Percentiles rank a stretch among this genome's conserved stretches.
Conservation (phyloP, 2,888 invertebrate species). For the Deilephila porcellus region DNA sequence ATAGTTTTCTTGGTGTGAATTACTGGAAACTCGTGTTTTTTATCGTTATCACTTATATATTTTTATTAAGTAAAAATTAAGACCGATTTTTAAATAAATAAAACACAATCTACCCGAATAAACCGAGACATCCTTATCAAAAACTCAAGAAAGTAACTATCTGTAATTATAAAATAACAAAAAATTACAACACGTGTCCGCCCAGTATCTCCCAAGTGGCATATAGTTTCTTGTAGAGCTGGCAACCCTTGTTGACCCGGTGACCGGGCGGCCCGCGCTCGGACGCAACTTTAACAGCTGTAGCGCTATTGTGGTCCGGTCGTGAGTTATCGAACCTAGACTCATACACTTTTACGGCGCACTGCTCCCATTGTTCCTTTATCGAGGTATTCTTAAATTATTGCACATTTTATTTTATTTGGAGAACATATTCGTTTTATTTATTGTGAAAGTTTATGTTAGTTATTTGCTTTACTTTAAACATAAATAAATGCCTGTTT, state of each 20-base stretch:
- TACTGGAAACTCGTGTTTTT: too few species aligned
- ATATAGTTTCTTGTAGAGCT: neutral
- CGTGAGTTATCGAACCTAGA: conserved; percentile 9
- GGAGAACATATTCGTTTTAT: neutral
- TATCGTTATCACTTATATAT: too few species aligned
- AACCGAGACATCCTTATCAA: too few species aligned
- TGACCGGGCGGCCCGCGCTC: neutral
- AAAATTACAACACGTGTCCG: too few species aligned
- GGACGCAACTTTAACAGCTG: neutral
- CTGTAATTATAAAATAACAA: too few species aligned
- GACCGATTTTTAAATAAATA: too few species aligned
- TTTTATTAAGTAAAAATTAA: too few species aligned
- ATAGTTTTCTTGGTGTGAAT: too few species aligned
- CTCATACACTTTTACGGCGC: conserved; percentile 1
- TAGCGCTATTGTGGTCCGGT: conserved; percentile 3
- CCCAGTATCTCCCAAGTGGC: neutral
- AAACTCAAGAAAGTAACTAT: too few species aligned
- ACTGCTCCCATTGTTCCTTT: conserved; percentile 9
- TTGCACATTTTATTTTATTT: neutral
- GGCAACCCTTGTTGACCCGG: conserved; percentile 12
- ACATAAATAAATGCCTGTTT: too few species aligned
- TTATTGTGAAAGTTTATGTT: neutral
- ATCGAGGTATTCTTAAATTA: neutral
- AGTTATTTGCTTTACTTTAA: too few species aligned
- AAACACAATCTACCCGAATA: too few species aligned